Evolutionary conservation across 2,888 invertebrate species (phyloP).

Genomic region (Tuberolachnus salignus): DNA sequence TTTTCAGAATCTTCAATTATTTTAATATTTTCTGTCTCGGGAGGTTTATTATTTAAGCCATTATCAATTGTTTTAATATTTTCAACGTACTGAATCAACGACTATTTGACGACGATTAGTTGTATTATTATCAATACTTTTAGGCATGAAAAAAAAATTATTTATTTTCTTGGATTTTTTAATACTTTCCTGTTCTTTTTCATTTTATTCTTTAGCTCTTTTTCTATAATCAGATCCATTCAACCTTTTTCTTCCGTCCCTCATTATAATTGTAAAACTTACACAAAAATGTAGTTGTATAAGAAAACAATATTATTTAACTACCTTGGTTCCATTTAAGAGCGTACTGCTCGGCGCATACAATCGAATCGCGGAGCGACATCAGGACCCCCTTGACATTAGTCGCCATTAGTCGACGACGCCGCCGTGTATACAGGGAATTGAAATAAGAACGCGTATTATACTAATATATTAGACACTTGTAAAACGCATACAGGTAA

Average conservation of each 20-base stretch:
- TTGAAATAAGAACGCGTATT: no score
- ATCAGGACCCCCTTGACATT: no score
- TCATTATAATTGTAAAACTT: slow-evolving; percentile 9
- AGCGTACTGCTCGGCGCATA: no score
- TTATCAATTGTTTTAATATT: slow-evolving; percentile 7
- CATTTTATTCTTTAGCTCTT: slow-evolving; percentile 1
- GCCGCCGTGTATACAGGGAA: no score
- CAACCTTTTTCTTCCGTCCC: slow-evolving; percentile 16
- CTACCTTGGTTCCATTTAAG: no score
- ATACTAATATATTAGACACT: no score
- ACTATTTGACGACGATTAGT: slow-evolving; percentile 13
- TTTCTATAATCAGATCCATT: slow-evolving; percentile 2
- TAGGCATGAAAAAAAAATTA: background rate
- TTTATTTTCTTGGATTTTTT: no score
- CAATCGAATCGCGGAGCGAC: no score
- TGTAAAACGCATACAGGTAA: no score
- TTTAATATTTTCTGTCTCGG: background rate
- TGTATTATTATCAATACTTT: slow-evolving; percentile 8
- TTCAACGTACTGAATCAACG: slow-evolving; percentile 3
- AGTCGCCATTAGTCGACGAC: no score
- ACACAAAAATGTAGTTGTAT: slow-evolving; percentile 1
- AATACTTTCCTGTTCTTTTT: background rate
- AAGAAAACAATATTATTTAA: slow-evolving; percentile 8
- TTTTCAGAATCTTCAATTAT: slow-evolving; percentile 19
- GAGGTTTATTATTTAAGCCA: slow-evolving; percentile 8